Percentiles rank a stretch among this genome's conserved stretches.
These are phyloP conservation scores for Hippotragus niger DNA, from an alignment of 2,113 vertebrate species.

Conservation along the genomic window DNA sequence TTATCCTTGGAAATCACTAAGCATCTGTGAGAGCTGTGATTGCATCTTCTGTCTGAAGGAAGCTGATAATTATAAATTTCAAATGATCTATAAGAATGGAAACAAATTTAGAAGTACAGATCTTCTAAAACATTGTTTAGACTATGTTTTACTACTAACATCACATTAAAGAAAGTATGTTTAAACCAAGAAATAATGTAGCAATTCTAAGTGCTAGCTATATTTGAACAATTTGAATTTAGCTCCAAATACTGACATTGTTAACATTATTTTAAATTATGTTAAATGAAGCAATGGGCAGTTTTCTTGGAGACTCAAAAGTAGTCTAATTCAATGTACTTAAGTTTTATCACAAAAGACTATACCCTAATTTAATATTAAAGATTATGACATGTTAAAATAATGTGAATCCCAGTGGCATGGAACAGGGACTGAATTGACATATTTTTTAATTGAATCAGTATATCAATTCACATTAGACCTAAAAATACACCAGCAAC, in stretches of 20 bases:
- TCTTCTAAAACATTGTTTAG: not conserved
- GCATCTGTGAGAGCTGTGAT: not conserved
- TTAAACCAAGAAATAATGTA: not conserved
- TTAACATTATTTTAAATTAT: not conserved
- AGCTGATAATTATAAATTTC: not conserved
- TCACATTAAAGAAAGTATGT: not conserved
- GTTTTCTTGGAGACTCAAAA: not conserved
- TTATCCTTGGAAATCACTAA: not conserved
- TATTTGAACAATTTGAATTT: not conserved
- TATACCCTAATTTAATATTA: not conserved
- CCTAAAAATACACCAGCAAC: not conserved
- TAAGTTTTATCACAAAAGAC: slow-evolving; percentile 3
- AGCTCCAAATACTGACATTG: not conserved
- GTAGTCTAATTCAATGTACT: not conserved
- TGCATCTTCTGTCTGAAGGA: not conserved
- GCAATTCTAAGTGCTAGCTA: not conserved
- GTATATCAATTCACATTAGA: not conserved
- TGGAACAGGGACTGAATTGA: not conserved
- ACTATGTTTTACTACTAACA: not conserved
- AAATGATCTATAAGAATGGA: not conserved
- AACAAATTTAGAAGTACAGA: not conserved
- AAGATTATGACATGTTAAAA: not conserved
- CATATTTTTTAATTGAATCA: not conserved
- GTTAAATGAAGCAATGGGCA: not conserved
- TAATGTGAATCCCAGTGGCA: not conserved